These are phyloP conservation scores for Fulica atra DNA, from an alignment of 2,113 vertebrate genomes.

Conservation along the genomic window DNA sequence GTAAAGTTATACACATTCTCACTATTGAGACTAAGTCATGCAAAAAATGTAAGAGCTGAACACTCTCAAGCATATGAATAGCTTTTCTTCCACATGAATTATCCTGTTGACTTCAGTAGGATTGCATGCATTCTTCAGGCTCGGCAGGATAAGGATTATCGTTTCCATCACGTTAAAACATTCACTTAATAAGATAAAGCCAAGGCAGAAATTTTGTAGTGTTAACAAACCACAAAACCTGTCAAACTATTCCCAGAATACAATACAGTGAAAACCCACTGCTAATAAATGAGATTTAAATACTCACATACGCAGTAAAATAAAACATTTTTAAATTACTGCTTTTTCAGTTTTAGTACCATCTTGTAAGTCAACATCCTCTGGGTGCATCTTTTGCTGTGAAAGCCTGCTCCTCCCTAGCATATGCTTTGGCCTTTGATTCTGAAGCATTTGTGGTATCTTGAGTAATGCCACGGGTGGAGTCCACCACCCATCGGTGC, in stretches of 20 bases:
- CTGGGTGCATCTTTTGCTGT: not conserved
- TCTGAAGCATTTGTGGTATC: not conserved
- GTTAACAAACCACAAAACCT: not conserved
- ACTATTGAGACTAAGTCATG: not conserved
- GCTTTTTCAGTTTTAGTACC: not conserved
- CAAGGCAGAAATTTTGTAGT: not conserved
- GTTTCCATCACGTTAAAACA: not conserved
- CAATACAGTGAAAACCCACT: not conserved
- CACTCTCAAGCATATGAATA: not conserved
- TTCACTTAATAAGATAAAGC: not conserved
- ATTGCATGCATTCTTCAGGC: not conserved
- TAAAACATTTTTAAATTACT: not conserved
- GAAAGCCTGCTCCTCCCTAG: not conserved
- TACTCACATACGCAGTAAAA: not conserved
- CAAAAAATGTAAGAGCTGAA: not conserved
- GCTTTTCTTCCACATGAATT: not conserved
- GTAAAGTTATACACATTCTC: not conserved
- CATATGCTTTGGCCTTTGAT: not conserved
- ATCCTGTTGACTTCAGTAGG: not conserved
- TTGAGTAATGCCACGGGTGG: accelerated
- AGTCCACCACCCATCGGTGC: not conserved
- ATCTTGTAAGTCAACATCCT: not conserved
- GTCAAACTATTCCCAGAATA: not conserved
- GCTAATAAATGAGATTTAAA: not conserved
- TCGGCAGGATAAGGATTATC: not conserved